Conservation (phyloP, 2,797 vertebrate genomes). For the Halcyon leucocephala region DNA sequence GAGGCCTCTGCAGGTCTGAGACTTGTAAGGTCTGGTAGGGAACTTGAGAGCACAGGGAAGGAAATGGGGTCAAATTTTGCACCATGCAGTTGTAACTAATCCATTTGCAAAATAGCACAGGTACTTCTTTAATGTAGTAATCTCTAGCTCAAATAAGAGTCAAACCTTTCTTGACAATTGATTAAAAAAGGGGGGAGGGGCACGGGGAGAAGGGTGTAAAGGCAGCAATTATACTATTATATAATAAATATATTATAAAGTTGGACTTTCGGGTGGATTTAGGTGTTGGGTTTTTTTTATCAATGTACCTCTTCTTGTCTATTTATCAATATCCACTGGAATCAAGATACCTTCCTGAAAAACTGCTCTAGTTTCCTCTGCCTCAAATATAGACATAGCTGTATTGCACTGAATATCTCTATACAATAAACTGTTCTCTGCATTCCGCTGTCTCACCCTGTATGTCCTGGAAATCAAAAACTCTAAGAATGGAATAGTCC, state of each 20-base stretch:
- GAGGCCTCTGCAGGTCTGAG: background rate
- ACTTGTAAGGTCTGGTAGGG: too few species aligned
- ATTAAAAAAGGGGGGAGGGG: background rate
- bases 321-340: background rate
- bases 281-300: background rate
- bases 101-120: background rate
- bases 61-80: background rate
- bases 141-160: background rate
- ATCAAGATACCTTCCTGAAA: constrained; percentile 6
- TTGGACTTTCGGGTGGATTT: constrained; percentile 17
- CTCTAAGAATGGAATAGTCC: constrained; percentile 1
- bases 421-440: constrained; percentile 7
- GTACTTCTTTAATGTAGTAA: background rate
- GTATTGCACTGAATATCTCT: background rate
- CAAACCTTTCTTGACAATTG: background rate
- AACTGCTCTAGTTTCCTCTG: constrained; percentile 7
- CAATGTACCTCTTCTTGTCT: background rate
- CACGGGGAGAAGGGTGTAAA: background rate
- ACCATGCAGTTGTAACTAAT: background rate
- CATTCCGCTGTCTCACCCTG: constrained; percentile 3
- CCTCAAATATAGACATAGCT: background rate
- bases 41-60: background rate
- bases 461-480: constrained; percentile 29
- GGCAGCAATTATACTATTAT: background rate
- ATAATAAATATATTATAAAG: too few species aligned